Base-by-base conservation (phyloP, 1,140 invertebrate species). In the Thrips palmi region DNA sequence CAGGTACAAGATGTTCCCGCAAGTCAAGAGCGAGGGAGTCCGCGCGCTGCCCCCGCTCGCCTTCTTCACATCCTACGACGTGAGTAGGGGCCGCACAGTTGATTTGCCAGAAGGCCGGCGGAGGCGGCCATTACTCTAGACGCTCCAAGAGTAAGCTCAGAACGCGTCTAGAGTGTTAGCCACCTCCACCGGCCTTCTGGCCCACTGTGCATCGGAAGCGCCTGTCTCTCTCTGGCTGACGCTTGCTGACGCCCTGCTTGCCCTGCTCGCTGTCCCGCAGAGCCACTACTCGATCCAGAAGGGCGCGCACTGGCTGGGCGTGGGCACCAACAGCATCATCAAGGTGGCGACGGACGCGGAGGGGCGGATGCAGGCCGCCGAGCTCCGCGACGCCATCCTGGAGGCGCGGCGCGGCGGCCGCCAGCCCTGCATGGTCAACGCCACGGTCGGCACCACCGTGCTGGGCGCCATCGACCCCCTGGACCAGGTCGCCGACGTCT, bases 281-380 rank as follows among this genome's bases (percentile, higher is more conserved):
- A 62, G 78, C 39, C 89, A 94, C 56, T 94, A 92, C 55, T 93
- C 88, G 0, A 70, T 91, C 11, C 64, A 67, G 44, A 85, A 86
- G 58, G 71, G 65, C 2, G 71, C 74, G 2, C 71, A 82, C 48
- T 79, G 84, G 70, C 55, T 89, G 6, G 85, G 85, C 0, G 55
- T 88, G 18, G 86, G 86, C 1, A 75, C 69, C 1, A 71, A 88
- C 18, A 76, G 74, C 51, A 65, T 82, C 4, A 52, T 71, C 19
- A 52, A 65, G 46, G 68, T 91, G 0, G 65, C 69, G 45, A 73
- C 71, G 1, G 78, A 86, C 51, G 49, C 61, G 1, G 37, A 49
- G 1, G 79, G 79, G 5, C 63, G 68, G 31, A 82, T 85, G 74
- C 49, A 65, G 4, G 46, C 65, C 0, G 41, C 56, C 5, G 65